Evolutionary conservation across 2,888 invertebrate genomes (phyloP).

Genomic region (Brachyptera risi): DNA sequence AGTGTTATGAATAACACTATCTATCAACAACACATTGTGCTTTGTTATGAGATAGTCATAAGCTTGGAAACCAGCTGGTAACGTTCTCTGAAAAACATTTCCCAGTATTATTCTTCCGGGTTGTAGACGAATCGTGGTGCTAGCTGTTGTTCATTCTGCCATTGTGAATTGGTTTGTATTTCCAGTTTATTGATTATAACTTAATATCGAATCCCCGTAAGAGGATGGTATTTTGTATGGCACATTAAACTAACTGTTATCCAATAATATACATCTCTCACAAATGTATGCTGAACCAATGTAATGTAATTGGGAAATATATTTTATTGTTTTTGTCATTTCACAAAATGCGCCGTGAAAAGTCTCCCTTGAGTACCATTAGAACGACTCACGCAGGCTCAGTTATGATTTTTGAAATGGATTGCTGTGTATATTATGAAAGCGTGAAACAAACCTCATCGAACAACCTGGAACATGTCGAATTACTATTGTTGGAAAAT

Average conservation of each 20-base stretch:
- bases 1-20: too few species aligned
- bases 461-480: too few species aligned
- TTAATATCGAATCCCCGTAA: constrained; percentile 1
- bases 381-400: background rate
- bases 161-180: background rate
- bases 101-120: too few species aligned
- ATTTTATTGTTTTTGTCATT: constrained; percentile 9
- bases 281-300: constrained; percentile 14
- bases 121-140: too few species aligned
- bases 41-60: too few species aligned
- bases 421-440: too few species aligned
- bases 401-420: background rate
- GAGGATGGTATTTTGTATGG: constrained; percentile 1
- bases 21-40: too few species aligned
- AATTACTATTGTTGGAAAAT: too few species aligned
- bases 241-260: constrained; percentile 19
- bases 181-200: constrained; percentile 10
- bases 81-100: too few species aligned
- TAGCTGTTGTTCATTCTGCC: too few species aligned
- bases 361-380: background rate
- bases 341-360: background rate
- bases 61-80: too few species aligned
- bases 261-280: constrained; percentile 3
- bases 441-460: too few species aligned
- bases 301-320: constrained; percentile 7